phyloP scores from a whole-genome alignment of 2,888 invertebrate species.

The Colostygia pectinataria region DNA sequence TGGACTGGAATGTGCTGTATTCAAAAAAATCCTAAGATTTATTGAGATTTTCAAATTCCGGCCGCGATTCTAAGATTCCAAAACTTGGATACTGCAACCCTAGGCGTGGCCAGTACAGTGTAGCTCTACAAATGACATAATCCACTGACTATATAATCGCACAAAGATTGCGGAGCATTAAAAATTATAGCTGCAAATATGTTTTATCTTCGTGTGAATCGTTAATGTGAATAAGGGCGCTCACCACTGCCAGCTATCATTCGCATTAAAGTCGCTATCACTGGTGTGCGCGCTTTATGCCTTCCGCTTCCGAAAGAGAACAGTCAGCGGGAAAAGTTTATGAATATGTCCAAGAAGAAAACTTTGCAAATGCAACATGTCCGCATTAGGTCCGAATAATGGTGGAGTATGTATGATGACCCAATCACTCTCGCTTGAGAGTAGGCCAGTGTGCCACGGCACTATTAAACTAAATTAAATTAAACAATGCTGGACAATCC shows the following conservation, averaged over 20 bases:
- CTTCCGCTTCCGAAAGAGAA: constrained; percentile 35
- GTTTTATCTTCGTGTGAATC: constrained; percentile 16
- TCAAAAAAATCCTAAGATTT: too few relatives aligned
- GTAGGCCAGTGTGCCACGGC: too few relatives aligned
- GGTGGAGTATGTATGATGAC: background rate
- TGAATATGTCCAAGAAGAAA: constrained; percentile 1
- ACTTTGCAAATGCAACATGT: too few relatives aligned
- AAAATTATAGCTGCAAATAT: constrained; percentile 19
- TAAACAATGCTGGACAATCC: too few relatives aligned
- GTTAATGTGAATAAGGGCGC: constrained; percentile 16
- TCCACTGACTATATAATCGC: constrained; percentile 15
- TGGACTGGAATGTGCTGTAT: too few relatives aligned
- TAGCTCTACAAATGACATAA: background rate
- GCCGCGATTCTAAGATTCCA: too few relatives aligned
- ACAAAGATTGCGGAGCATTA: constrained; percentile 14
- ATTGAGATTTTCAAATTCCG: too few relatives aligned
- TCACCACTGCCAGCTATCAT: constrained; percentile 25
- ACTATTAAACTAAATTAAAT: too few relatives aligned
- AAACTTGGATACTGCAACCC: too few relatives aligned
- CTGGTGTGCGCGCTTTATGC: constrained; percentile 33
- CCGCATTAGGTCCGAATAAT: too few relatives aligned
- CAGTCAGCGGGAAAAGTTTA: constrained; percentile 19
- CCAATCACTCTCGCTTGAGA: too few relatives aligned
- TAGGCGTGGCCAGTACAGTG: background rate
- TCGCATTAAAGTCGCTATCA: constrained; percentile 32